Evolutionary conservation across 2,113 vertebrate species (phyloP), one percentile per base, ranked within the genome.

Genomic region (Diphyllodes magnificus): DNA sequence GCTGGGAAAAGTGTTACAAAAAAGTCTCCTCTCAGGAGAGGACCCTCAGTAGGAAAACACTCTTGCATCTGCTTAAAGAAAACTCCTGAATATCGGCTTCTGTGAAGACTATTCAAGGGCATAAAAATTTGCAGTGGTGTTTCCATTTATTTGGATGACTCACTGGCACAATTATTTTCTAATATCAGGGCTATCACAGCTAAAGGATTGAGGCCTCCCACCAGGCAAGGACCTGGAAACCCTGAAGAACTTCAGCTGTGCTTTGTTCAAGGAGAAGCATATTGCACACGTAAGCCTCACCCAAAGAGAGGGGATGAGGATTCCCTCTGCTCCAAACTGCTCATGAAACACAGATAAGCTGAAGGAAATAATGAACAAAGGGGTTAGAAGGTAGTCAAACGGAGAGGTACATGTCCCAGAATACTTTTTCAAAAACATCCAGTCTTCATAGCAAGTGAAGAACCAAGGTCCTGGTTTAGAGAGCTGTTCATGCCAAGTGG

Each of bases 81-180:
- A 21, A 18, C 35, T 84, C 65, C 47, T 25, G 21, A 47, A 19
- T 23, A 37, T 13, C 1, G 0, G 1, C 25, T 42, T 31, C 23
- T 24, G 19, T 66, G 69, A 87, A 84, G 73, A 84, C 21, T 59
- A 39, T 18, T 63, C 24, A 71, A 2, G 0, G n/a, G 11, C 13
- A 11, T 35, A 28, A 78, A 82, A 45, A 56, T 44, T n/a, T 70
- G 64, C 42, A 70, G 40, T 22, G 5, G 9, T 40, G 7, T 57
- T 15, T 42, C 45, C 15, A 57, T 42, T 78, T 25, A 66, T 86
- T 64, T 50, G 21, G 15, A 39, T 35, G 23, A 83, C 33, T 11
- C 4, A 7, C 21, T 59, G 51, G 13, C 24, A 71, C 19, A 63
- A n/a, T 13, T 53, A 7, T 73, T 86, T 75, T 59, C n/a, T 63